Evolutionary conservation across 2,797 vertebrate species (phyloP).

Genomic region (Bradypodion ventrale): DNA sequence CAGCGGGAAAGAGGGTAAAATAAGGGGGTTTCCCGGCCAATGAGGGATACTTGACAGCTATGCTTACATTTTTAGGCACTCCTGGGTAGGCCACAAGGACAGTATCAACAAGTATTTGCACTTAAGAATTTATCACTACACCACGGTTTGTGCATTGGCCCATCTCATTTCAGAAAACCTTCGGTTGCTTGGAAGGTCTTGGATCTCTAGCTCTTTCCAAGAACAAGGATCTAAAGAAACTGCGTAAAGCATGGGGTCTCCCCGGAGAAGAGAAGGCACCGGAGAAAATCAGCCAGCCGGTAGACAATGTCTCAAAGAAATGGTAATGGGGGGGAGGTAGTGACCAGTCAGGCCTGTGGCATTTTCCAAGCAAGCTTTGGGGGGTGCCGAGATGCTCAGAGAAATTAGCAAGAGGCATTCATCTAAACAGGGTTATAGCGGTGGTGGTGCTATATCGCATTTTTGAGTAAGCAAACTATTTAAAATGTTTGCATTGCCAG

Average conservation of each 20-base stretch:
- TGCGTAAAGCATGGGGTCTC: conserved; percentile 51
- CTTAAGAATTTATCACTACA: too few species aligned
- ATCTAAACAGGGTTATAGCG: neutral
- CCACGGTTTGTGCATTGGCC: too few species aligned
- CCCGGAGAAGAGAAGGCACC: conserved; percentile 9
- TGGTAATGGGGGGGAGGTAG: conserved; percentile 26
- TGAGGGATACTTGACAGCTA: too few species aligned
- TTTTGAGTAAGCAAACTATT: neutral
- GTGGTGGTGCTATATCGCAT: neutral
- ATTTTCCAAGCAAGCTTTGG: too few species aligned
- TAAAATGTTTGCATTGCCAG: too few species aligned
- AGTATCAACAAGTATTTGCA: too few species aligned
- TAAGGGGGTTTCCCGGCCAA: too few species aligned
- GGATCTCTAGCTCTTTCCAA: neutral
- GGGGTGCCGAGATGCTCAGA: too few species aligned
- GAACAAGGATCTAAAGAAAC: conserved; percentile 22
- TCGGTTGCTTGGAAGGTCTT: neutral
- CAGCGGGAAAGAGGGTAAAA: too few species aligned
- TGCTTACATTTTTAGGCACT: too few species aligned
- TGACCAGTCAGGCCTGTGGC: neutral
- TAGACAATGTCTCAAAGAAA: accelerated
- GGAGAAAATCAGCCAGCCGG: neutral
- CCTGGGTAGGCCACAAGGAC: too few species aligned
- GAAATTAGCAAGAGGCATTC: neutral
- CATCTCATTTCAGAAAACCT: conserved; percentile 42